phyloP scores from a whole-genome alignment of 2,888 invertebrate genomes.

The Dorcus parallelipipedus region DNA sequence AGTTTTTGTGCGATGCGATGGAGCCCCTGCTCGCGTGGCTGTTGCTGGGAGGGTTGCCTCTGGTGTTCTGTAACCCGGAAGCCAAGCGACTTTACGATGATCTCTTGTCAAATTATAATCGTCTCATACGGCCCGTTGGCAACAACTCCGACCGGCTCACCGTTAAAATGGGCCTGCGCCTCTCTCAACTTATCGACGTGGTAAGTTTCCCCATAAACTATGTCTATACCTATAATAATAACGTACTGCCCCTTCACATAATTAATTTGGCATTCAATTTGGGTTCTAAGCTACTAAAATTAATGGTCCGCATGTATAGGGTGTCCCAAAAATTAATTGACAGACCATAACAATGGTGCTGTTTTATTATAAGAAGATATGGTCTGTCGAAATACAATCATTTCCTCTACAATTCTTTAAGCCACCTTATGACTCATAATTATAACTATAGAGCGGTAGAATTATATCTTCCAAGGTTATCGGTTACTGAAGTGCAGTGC shows the following conservation, averaged over 20 bases:
- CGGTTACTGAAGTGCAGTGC: no score
- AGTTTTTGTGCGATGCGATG: slow-evolving; percentile 18
- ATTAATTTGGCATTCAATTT: not conserved
- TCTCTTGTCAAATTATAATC: slow-evolving; percentile 91
- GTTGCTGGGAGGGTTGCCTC: slow-evolving; percentile 42
- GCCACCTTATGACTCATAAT: no score
- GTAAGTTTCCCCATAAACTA: slow-evolving; percentile 57
- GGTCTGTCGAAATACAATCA: no score
- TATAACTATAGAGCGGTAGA: no score
- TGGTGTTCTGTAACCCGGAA: slow-evolving; percentile 73
- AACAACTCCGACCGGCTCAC: slow-evolving; percentile 92
- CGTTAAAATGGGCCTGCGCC: slow-evolving; percentile 89
- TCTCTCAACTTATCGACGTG: slow-evolving; percentile 90
- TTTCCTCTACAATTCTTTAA: no score
- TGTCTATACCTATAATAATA: not conserved
- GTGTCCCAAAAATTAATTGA: not conserved
- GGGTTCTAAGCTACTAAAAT: no score
- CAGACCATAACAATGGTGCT: not conserved
- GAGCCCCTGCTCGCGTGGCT: slow-evolving; percentile 25
- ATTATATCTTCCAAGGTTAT: no score
- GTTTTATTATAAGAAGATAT: no score
- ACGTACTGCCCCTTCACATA: not conserved
- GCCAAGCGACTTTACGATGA: slow-evolving; percentile 94
- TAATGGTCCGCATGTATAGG: no score
- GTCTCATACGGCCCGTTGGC: slow-evolving; percentile 90